These are phyloP conservation scores for Bombus confusus DNA, from an alignment of 1,140 invertebrate genomes.

Conservation along the genomic window DNA sequence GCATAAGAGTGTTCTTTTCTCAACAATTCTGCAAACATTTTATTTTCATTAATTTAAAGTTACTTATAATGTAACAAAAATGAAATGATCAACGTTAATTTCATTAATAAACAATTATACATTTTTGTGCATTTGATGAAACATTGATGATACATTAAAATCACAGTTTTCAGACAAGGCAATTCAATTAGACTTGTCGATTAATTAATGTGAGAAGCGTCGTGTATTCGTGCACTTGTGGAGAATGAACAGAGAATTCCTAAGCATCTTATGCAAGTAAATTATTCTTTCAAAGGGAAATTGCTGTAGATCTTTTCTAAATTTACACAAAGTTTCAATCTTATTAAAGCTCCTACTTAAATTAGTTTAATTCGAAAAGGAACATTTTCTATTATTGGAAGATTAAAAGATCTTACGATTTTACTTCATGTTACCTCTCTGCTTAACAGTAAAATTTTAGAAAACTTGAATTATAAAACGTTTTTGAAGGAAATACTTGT, in stretches of 20 bases:
- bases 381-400: not conserved
- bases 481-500: not conserved
- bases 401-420: not conserved
- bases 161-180: slow-evolving; percentile 69
- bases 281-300: slow-evolving; percentile 1
- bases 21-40: not conserved
- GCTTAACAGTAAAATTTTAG: not conserved
- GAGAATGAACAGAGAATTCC: slow-evolving; percentile 19
- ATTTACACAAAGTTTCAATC: not conserved
- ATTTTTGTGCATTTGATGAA: slow-evolving; percentile 8
- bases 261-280: slow-evolving; percentile 39
- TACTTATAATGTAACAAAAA: not conserved
- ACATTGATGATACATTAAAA: slow-evolving; percentile 47
- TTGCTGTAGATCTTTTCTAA: not conserved
- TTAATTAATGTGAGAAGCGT: slow-evolving; percentile 74
- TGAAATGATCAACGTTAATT: not conserved
- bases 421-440: too few species aligned
- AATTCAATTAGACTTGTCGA: slow-evolving; percentile 76
- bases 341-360: not conserved
- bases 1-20: too few species aligned
- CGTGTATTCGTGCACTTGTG: slow-evolving; percentile 50
- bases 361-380: not conserved
- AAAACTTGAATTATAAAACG: not conserved
- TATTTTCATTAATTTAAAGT: not conserved
- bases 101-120: not conserved